A percentile compares a stretch with the other conserved stretches of the same genome.
Evolutionary conservation across 2,888 invertebrate species (phyloP).

Genomic region (Ochropacha duplaris): DNA sequence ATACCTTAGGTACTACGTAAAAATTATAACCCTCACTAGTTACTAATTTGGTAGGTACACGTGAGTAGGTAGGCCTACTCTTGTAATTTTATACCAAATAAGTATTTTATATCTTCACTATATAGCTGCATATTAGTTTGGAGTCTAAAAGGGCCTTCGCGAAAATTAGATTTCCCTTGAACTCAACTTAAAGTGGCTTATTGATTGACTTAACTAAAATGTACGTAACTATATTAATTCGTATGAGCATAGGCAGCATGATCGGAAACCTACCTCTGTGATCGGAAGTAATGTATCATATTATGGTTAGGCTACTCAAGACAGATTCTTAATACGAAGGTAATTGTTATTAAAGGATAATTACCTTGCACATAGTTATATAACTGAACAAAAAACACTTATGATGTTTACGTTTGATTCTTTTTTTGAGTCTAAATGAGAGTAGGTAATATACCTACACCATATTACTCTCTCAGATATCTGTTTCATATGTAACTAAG

Average conservation of each 20-base stretch:
- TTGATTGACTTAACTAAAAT: neutral
- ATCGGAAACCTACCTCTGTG: neutral
- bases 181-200: neutral
- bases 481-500: too few relatives aligned
- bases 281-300: neutral
- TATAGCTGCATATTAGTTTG: neutral
- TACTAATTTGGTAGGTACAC: too few relatives aligned
- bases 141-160: neutral
- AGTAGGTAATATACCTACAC: too few relatives aligned
- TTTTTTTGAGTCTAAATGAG: too few relatives aligned
- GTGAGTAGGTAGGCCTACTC: too few relatives aligned
- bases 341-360: neutral
- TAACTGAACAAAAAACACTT: neutral
- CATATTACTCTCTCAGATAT: too few relatives aligned
- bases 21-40: too few relatives aligned
- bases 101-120: neutral
- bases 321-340: neutral
- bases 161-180: neutral
- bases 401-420: too few relatives aligned
- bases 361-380: neutral
- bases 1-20: too few relatives aligned
- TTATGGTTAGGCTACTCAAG: neutral
- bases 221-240: neutral
- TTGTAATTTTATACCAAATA: neutral
- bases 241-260: neutral